phyloP scores from a whole-genome alignment of 1,140 invertebrate species.

The Paralvinella palmiformis region DNA sequence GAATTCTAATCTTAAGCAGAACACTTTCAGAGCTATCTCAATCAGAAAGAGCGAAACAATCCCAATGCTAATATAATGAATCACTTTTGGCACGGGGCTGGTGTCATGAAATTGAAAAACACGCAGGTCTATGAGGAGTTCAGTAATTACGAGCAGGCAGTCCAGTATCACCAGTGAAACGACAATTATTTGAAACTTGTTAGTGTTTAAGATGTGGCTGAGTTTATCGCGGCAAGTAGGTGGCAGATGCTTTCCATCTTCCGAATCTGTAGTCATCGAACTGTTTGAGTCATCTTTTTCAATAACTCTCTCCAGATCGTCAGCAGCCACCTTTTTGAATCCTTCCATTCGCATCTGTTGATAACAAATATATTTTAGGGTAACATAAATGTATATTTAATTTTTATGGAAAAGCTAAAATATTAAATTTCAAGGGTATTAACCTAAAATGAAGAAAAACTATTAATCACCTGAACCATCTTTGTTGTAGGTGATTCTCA shows the following conservation, averaged over 20 bases:
- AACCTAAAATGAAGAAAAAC: no score
- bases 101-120: conserved; percentile 19
- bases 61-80: conserved; percentile 42
- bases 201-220: conserved; percentile 33
- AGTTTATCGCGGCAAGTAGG: conserved; percentile 32
- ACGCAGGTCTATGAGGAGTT: conserved; percentile 43
- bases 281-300: conserved; percentile 45
- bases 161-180: conserved; percentile 44
- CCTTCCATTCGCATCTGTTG: conserved; percentile 39
- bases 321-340: conserved; percentile 31
- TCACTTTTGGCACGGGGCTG: conserved; percentile 30
- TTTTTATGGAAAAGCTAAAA: no score
- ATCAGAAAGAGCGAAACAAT: conserved; percentile 45
- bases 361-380: background rate
- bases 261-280: conserved; percentile 38
- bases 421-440: no score
- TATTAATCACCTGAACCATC: no score
- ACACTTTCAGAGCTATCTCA: conserved; percentile 44
- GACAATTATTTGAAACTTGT: conserved; percentile 45
- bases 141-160: conserved; percentile 41
- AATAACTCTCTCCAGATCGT: conserved; percentile 46
- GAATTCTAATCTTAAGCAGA: conserved; percentile 43
- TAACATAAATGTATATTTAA: background rate
- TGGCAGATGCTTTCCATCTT: conserved; percentile 33
- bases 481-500: no score